Evolutionary conservation across 2,888 invertebrate species (phyloP).

Genomic region (Sepiola atlantica): DNA sequence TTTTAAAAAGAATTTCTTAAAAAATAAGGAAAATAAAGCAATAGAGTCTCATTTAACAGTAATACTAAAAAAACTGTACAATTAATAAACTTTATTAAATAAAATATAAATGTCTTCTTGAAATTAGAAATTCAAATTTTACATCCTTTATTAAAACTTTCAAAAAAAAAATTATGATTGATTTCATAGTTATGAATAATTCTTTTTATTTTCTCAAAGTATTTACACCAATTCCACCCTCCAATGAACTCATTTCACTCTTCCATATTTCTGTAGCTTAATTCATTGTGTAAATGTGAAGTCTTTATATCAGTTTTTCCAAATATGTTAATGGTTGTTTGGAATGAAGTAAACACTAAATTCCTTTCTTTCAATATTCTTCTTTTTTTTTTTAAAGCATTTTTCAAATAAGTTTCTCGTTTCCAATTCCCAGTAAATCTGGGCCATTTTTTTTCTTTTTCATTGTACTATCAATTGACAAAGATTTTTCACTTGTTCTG

Average conservation of each 20-base stretch:
- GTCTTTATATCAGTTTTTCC: not conserved
- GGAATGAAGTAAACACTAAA: not conserved
- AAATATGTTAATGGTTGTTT: not conserved
- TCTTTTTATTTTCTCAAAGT: not conserved
- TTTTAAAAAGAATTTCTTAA: not conserved
- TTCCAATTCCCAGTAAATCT: not conserved
- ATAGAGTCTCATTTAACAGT: not conserved
- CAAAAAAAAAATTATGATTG: not conserved
- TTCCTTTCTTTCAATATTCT: not conserved
- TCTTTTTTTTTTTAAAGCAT: not conserved
- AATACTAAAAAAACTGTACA: not conserved
- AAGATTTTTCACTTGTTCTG: not conserved
- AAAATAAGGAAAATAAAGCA: not conserved
- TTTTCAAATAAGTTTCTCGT: not conserved
- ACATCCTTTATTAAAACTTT: not conserved
- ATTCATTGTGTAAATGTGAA: not conserved
- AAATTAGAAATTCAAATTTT: not conserved
- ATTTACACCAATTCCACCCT: not conserved
- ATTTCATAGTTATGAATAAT: not conserved
- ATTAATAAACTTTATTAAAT: not conserved
- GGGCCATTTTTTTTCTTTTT: not conserved
- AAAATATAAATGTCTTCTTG: no score
- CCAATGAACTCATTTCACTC: not conserved
- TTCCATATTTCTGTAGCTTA: not conserved
- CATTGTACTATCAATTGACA: not conserved